Conservation (phyloP, 92 coral and sea anemone species). For the Palythoa caribaeorum region DNA sequence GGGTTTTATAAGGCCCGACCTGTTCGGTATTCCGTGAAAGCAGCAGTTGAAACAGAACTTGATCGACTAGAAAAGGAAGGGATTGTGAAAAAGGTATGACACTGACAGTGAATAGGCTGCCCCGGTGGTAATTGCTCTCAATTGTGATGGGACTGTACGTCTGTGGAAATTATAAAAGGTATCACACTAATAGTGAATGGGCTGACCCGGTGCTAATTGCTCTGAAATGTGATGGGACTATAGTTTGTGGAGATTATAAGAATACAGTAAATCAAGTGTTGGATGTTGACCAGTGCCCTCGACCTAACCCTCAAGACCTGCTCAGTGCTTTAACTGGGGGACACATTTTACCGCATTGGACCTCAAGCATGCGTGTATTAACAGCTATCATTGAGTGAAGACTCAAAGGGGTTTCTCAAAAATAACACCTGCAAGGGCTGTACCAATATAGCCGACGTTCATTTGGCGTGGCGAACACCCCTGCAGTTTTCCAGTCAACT, state of each 20-base stretch:
- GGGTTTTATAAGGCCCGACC: constrained; percentile 23
- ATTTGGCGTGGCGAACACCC: constrained; percentile 40
- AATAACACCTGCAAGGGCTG: not conserved
- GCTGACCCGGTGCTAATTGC: constrained; percentile 19
- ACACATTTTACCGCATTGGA: not conserved
- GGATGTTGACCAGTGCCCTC: not conserved
- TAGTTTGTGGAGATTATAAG: not conserved
- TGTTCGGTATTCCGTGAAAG: constrained; percentile 20
- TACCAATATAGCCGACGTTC: constrained; percentile 10
- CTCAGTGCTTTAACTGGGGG: not conserved
- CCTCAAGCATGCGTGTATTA: not conserved
- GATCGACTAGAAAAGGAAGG: constrained; percentile 45
- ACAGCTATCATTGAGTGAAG: not conserved
- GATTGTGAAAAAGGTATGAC: constrained; percentile 39
- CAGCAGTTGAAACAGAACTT: constrained; percentile 41
- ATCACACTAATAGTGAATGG: constrained; percentile 29
- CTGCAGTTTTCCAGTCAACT: constrained; percentile 40
- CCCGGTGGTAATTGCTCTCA: not conserved
- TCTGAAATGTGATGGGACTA: not conserved
- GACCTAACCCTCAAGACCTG: not conserved
- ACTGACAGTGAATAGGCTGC: constrained; percentile 49
- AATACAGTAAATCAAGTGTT: not conserved
- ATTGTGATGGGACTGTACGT: not conserved
- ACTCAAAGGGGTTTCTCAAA: not conserved
- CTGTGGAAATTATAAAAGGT: constrained; percentile 19